These are phyloP conservation scores for Rhynchophorus ferrugineus DNA, from an alignment of 1,140 invertebrate species.

Conservation along the genomic window DNA sequence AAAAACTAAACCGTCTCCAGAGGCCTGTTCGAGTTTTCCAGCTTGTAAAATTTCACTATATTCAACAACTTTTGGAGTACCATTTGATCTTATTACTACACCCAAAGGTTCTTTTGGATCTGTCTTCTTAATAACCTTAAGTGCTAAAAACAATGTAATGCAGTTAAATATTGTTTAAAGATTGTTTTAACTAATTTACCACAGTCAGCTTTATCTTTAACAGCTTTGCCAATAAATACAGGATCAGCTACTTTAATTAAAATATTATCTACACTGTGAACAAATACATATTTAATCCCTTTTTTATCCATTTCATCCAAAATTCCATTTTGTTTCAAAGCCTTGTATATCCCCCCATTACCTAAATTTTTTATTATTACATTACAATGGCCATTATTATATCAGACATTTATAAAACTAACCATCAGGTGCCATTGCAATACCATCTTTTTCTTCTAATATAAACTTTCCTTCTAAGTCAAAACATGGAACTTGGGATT, in stretches of 20 bases:
- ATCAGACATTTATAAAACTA: no score
- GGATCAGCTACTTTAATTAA: constrained; percentile 97
- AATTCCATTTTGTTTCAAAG: constrained; percentile 66
- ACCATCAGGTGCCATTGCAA: constrained; percentile 91
- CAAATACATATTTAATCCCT: constrained; percentile 86
- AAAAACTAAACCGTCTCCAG: constrained; percentile 74
- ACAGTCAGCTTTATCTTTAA: constrained; percentile 80
- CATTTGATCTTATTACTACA: constrained; percentile 83
- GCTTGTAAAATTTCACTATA: constrained; percentile 90
- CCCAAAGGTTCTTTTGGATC: constrained; percentile 89
- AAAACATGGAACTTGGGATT: constrained; percentile 89
- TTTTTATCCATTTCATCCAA: constrained; percentile 75
- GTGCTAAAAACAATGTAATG: constrained; percentile 47
- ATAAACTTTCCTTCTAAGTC: constrained; percentile 92
- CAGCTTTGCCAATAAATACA: constrained; percentile 90
- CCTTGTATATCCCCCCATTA: constrained; percentile 93
- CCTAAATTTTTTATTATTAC: constrained; percentile 5
- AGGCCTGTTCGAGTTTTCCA: constrained; percentile 62
- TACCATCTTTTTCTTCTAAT: constrained; percentile 66
- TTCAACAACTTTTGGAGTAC: constrained; percentile 87
- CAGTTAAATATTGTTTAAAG: neutral
- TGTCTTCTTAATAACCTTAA: constrained; percentile 91
- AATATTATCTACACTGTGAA: constrained; percentile 98
- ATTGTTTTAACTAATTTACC: constrained; percentile 4
- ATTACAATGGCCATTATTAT: no score